Percentiles rank a stretch among this genome's conserved stretches.
Evolutionary conservation across 2,888 invertebrate genomes (phyloP).

Genomic region (Acanthoscelides obtectus): DNA sequence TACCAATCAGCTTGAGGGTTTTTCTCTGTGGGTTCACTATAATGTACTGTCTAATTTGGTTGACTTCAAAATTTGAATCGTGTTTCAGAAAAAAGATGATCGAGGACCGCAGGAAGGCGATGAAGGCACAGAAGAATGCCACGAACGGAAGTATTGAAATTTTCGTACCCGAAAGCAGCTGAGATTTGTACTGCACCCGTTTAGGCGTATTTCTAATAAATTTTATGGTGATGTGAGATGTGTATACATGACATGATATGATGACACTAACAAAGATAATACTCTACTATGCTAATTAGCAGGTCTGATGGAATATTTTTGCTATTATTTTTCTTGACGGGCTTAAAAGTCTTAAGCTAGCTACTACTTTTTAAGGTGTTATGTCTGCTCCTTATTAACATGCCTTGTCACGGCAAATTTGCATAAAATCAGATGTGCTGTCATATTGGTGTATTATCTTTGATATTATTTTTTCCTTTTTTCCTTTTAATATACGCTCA

Average conservation of each 20-base stretch:
- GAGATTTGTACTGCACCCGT: slow-evolving; percentile 24
- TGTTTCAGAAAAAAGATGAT: slow-evolving; percentile 66
- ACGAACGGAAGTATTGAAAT: slow-evolving; percentile 45
- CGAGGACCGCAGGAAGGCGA: slow-evolving; percentile 65
- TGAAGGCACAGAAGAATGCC: slow-evolving; percentile 41
- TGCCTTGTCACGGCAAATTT: too few species aligned
- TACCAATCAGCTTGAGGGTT: too few species aligned
- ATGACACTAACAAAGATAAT: not conserved
- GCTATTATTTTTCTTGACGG: too few species aligned
- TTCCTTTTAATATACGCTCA: not conserved
- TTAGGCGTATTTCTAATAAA: not conserved
- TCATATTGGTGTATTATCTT: not conserved
- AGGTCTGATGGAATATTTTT: too few species aligned
- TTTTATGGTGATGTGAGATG: not conserved
- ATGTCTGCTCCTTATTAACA: too few species aligned
- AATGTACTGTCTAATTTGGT: too few species aligned
- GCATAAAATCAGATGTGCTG: not conserved
- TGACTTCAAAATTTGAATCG: too few species aligned
- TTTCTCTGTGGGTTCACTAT: too few species aligned
- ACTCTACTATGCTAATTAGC: not conserved
- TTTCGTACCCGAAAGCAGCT: slow-evolving; percentile 46
- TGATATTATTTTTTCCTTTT: not conserved
- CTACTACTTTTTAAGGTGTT: too few species aligned
- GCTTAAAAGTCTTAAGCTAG: too few species aligned
- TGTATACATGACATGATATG: not conserved